Conservation (phyloP, 2,797 vertebrate species). For the Sebastes taczanowskii region DNA sequence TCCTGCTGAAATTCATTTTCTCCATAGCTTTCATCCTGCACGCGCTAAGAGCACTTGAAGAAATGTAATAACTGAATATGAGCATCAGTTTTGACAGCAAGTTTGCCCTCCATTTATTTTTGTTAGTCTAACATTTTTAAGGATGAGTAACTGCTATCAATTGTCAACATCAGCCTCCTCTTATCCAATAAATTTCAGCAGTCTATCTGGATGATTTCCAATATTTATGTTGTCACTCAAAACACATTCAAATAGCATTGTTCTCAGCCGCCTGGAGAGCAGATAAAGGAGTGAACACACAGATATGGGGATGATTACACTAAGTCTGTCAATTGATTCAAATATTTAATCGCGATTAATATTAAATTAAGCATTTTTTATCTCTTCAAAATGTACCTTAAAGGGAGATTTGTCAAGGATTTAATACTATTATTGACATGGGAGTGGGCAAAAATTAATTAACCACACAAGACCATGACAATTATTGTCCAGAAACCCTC, state of each 20-base stretch:
- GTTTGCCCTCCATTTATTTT: constrained; percentile 25
- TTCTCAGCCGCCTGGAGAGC: background rate
- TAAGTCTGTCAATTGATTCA: too few relatives aligned
- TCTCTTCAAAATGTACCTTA: too few relatives aligned
- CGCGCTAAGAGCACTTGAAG: constrained; percentile 28
- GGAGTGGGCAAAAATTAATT: too few relatives aligned
- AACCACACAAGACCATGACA: too few relatives aligned
- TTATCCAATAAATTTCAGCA: background rate
- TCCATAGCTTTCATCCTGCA: background rate
- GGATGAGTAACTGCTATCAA: constrained; percentile 17
- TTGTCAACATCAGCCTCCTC: constrained; percentile 28
- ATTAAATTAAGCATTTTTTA: too few relatives aligned
- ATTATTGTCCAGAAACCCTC: too few relatives aligned
- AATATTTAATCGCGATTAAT: too few relatives aligned
- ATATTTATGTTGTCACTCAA: constrained; percentile 4
- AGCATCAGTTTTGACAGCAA: constrained; percentile 11
- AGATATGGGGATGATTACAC: too few relatives aligned
- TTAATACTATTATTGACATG: too few relatives aligned
- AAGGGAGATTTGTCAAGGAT: too few relatives aligned
- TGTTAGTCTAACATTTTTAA: constrained; percentile 28
- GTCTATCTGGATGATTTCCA: constrained; percentile 2
- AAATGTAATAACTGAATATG: constrained; percentile 5
- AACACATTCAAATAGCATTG: background rate
- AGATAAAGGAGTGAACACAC: background rate
- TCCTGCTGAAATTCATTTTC: background rate